Conservation (phyloP, 2,113 vertebrate species). For the Coreoperca whiteheadi region DNA sequence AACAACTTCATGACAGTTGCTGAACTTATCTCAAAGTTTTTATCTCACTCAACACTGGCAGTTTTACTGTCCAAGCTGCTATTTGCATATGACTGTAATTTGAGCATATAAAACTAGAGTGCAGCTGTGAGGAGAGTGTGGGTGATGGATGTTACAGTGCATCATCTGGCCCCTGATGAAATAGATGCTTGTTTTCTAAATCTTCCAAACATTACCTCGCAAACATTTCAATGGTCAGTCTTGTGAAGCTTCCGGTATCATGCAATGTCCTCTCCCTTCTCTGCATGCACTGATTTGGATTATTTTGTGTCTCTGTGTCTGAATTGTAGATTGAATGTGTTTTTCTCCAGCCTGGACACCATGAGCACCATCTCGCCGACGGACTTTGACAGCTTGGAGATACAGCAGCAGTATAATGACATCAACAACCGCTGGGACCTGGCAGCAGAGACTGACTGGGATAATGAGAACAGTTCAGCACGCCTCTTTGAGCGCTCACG, state of each 20-base stretch:
- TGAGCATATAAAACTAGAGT: conserved; percentile 35
- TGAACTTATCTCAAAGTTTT: conserved; percentile 52
- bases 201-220: conserved; percentile 2
- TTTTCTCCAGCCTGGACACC: conserved; percentile 76
- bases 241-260: background rate
- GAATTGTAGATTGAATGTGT: conserved; percentile 79
- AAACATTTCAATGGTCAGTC: conserved; percentile 22
- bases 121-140: conserved; percentile 36
- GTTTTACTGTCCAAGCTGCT: conserved; percentile 39
- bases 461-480: conserved; percentile 95
- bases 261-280: background rate
- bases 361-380: conserved; percentile 95
- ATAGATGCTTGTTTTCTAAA: conserved; percentile 13
- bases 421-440: conserved; percentile 97
- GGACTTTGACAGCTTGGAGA: conserved; percentile 95
- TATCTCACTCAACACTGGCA: conserved; percentile 44
- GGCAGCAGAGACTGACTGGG: conserved; percentile 92
- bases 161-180: background rate
- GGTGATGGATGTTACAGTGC: conserved; percentile 17
- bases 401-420: conserved; percentile 96
- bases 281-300: conserved; percentile 20
- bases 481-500: conserved; percentile 94
- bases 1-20: conserved; percentile 29
- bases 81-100: conserved; percentile 64
- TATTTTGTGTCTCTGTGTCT: conserved; percentile 40